Evolutionary conservation across 2,113 vertebrate genomes (phyloP).

Genomic region (Oenanthe melanoleuca): DNA sequence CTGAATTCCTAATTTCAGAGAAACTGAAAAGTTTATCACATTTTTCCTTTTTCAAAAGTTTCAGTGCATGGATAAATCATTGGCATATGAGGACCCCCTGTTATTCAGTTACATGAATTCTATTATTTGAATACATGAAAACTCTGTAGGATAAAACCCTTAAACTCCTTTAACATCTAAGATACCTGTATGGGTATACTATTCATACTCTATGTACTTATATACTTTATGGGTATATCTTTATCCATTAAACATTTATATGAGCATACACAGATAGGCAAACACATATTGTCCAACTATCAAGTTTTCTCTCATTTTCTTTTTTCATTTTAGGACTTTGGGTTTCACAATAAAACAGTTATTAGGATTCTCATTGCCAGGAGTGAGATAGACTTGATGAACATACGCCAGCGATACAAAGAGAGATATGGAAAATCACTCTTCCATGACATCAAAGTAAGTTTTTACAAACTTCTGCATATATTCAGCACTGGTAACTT

Average conservation of each 20-base stretch:
- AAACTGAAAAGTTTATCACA: neutral
- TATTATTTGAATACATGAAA: neutral
- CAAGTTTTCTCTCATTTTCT: neutral
- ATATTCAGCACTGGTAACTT: neutral
- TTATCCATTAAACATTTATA: neutral
- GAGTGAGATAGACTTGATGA: conserved; percentile 82
- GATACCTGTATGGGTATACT: neutral
- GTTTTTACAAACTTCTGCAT: neutral
- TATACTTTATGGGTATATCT: neutral
- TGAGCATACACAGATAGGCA: neutral
- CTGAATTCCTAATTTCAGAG: neutral
- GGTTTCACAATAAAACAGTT: conserved; percentile 83
- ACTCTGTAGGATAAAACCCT: neutral
- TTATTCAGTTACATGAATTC: neutral
- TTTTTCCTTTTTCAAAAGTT: neutral
- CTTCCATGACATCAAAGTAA: conserved; percentile 81
- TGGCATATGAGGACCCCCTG: neutral
- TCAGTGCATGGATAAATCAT: neutral
- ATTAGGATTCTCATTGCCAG: conserved; percentile 81
- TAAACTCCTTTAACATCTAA: neutral
- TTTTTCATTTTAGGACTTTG: conserved; percentile 72
- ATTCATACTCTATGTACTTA: fast-evolving
- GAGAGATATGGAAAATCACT: conserved; percentile 81
- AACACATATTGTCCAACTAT: neutral
- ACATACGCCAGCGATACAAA: conserved; percentile 76